Base-by-base conservation (phyloP, 2,888 invertebrate genomes). In the Tiliacea aurago region DNA sequence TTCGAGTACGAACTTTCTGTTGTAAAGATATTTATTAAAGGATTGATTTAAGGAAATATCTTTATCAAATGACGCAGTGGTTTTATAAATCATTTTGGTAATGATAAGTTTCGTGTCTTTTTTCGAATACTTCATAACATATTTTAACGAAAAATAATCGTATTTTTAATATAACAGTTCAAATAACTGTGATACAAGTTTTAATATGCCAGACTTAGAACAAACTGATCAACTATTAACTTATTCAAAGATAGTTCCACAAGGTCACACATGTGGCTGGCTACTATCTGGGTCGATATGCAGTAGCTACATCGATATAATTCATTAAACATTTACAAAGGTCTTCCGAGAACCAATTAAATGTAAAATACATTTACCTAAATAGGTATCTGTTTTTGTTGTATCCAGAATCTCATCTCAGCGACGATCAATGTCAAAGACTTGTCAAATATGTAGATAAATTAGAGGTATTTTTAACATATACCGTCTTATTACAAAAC, bases 1-100 rank as follows among this genome's bases (percentile, higher is more conserved):
- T 76, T 49, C 33, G 23, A 41, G 10, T 41, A 74, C 20, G n/a
- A 72, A n/a, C 18, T 18, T 28, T 71, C 28, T 20, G 18, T 53
- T n/a, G 5, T 11, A 23, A 15, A 47, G 18, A 13, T 7, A 45
- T n/a, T 15, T 20, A 18, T 15, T n/a, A 13, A 7, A 15, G 7
- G n/a, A n/a, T n/a, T 41, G 28, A 23, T n/a, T 43, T 15, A 23
- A 33, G 18, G 7, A 23, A 41, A 28, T 41, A n/a, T 7, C 23
- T 49, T 41, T 51, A 45, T 23, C 43, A 53, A 45, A 70, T 45
- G 2, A 18, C 18, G 10, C 18, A 23, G 20, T 45, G 23, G 45
- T 47, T 37, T 37, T 20, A 18, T 20, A 1, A 45, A 37, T 63
- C 0, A 47, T 37, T 37, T 47, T 11, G n/a, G 41, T 13, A 15